Evolutionary conservation across 2,888 invertebrate genomes (phyloP).

Genomic region (Melikaiella ostensackeni): DNA sequence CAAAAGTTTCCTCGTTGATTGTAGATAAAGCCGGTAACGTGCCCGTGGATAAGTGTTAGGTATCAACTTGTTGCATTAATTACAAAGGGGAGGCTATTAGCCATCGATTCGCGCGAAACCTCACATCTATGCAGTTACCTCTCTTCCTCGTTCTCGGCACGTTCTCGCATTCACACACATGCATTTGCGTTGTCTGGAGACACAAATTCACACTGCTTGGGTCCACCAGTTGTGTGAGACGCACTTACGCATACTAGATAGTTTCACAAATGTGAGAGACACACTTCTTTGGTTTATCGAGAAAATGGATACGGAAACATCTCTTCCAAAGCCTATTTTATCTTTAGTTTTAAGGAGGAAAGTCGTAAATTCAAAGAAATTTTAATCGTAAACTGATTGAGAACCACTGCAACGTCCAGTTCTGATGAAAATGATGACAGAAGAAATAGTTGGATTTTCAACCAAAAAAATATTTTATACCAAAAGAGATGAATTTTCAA

Average conservation of each 20-base stretch:
- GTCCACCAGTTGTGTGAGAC: slow-evolving; percentile 7
- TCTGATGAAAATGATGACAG: no score
- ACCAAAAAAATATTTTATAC: no score
- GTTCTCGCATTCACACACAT: slow-evolving; percentile 28
- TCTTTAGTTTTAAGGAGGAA: no score
- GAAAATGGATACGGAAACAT: slow-evolving; percentile 3
- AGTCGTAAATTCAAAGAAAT: no score
- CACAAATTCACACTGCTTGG: background rate
- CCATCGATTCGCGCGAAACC: slow-evolving; percentile 74
- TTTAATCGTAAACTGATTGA: no score
- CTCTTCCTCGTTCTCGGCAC: slow-evolving; percentile 59
- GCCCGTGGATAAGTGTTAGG: slow-evolving; percentile 72
- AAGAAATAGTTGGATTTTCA: no score
- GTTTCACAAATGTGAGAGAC: background rate
- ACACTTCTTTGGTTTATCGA: background rate
- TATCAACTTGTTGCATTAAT: slow-evolving; percentile 78
- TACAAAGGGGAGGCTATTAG: slow-evolving; percentile 75
- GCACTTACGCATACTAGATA: background rate
- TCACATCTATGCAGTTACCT: slow-evolving; percentile 64
- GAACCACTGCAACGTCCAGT: no score
- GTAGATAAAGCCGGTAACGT: slow-evolving; percentile 39
- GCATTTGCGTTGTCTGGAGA: background rate
- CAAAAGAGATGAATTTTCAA: no score
- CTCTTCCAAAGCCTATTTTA: no score
- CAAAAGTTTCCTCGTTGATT: slow-evolving; percentile 37